Conservation (phyloP, 1,140 invertebrate species). For the Littorina saxatilis region DNA sequence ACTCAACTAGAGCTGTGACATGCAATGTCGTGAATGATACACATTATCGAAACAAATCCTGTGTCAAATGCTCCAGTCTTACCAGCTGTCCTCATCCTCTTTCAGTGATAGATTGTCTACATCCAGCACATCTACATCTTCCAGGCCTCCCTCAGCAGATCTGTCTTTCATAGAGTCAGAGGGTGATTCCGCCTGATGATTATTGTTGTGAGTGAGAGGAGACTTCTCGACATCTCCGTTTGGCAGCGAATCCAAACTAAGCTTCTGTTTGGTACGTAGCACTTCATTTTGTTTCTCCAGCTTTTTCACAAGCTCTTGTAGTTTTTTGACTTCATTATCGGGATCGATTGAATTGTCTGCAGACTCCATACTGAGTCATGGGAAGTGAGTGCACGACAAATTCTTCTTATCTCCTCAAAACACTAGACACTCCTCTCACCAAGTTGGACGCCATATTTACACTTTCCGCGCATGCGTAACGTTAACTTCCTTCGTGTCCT, state of each 20-base stretch:
- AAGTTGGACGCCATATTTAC: conserved; percentile 40
- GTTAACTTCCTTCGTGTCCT: conserved; percentile 23
- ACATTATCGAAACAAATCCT: too few species aligned
- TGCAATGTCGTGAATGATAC: too few species aligned
- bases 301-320: conserved; percentile 75
- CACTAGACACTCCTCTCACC: not conserved
- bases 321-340: conserved; percentile 74
- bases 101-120: conserved; percentile 57
- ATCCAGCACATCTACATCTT: conserved; percentile 64
- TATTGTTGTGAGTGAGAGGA: conserved; percentile 53
- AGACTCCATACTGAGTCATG: conserved; percentile 50
- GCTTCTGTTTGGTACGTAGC: conserved; percentile 70
- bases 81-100: conserved; percentile 71
- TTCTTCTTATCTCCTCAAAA: conserved; percentile 30
- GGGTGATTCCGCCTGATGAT: conserved; percentile 43
- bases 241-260: conserved; percentile 42
- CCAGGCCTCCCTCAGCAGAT: conserved; percentile 48
- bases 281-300: conserved; percentile 75
- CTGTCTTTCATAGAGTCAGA: conserved; percentile 40
- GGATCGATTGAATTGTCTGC: conserved; percentile 66
- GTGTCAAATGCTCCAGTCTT: conserved; percentile 44
- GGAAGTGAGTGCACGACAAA: not conserved
- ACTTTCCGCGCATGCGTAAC: conserved; percentile 34
- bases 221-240: conserved; percentile 55
- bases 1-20: too few species aligned